Evolutionary conservation across 2,888 invertebrate species (phyloP).

Genomic region (Pogonocherus hispidulus): DNA sequence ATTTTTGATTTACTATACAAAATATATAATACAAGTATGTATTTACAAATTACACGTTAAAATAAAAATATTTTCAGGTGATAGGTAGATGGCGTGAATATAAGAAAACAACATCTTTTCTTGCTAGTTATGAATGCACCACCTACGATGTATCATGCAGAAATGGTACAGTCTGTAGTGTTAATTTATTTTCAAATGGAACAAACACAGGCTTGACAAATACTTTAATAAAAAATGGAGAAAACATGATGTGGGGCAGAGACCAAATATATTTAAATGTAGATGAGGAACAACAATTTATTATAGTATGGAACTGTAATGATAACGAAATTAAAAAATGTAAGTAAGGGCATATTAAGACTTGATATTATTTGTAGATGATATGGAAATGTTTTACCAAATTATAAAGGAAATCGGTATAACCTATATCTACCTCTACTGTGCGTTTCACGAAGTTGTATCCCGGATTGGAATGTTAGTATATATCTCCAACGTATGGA

Average conservation of each 20-base stretch:
- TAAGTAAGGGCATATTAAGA: no score
- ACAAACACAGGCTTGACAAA: neutral
- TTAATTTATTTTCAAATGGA: constrained; percentile 6
- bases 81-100: constrained; percentile 17
- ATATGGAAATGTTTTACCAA: no score
- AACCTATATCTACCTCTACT: no score
- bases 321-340: neutral
- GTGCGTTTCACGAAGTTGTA: no score
- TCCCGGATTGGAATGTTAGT: no score
- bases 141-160: constrained; percentile 13
- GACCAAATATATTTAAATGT: constrained; percentile 10
- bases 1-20: no score
- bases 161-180: neutral
- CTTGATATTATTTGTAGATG: no score
- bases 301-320: constrained; percentile 15
- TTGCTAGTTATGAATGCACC: neutral
- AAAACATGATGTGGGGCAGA: neutral
- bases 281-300: neutral
- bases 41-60: no score
- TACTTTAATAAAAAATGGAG: neutral
- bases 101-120: constrained; percentile 13
- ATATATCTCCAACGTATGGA: no score
- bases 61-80: constrained; percentile 28
- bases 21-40: no score
- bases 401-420: no score